phyloP scores from a whole-genome alignment of 2,888 invertebrate species.

The Sminthurides aquaticus region DNA sequence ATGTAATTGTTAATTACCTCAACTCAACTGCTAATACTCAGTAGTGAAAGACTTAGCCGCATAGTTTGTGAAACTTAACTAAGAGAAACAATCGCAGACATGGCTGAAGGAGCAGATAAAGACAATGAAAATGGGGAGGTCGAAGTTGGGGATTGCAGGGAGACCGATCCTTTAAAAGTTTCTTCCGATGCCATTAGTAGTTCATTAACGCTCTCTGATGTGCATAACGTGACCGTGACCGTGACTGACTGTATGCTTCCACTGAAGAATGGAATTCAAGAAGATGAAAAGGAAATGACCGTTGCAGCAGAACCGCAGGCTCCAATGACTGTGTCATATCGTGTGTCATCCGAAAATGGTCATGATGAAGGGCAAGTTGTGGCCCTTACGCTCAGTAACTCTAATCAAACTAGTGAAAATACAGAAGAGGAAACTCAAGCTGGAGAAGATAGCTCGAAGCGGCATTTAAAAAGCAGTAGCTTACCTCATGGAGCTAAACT shows the following conservation, averaged over 20 bases:
- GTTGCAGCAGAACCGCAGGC: neutral
- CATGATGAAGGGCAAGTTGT: neutral
- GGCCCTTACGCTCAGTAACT: neutral
- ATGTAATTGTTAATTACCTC: no score
- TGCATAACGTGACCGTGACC: neutral
- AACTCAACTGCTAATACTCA: no score
- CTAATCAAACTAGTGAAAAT: neutral
- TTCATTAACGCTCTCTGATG: neutral
- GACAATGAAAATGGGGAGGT: conserved; percentile 21
- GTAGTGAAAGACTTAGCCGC: no score
- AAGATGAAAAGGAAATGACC: neutral
- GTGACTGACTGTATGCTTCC: no score
- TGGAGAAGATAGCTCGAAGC: conserved; percentile 18
- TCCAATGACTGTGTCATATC: neutral
- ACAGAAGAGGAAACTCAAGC: conserved; percentile 8
- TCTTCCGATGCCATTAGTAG: neutral
- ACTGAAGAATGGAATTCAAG: conserved; percentile 8
- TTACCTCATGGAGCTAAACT: conserved; percentile 43
- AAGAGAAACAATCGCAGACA: no score
- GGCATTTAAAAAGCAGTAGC: conserved; percentile 42
- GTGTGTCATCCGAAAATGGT: neutral
- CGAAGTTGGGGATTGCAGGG: neutral
- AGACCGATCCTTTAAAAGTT: neutral
- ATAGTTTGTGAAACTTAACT: no score
- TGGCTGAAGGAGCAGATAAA: conserved; percentile 33